Conservation (phyloP, 2,113 vertebrate genomes). For the Harpagus bidentatus region DNA sequence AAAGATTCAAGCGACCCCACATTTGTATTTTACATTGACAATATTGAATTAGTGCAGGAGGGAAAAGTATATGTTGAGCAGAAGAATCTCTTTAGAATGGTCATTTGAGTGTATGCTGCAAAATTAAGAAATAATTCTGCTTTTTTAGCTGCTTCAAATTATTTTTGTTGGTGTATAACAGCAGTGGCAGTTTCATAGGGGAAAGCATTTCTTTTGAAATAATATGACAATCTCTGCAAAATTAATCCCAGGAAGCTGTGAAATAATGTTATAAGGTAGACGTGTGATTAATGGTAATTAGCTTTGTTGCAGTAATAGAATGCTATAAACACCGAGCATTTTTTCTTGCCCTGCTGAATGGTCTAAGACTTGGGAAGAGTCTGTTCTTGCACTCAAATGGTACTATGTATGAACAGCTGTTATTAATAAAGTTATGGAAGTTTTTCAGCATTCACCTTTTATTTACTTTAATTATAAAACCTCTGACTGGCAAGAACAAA, state of each 20-base stretch:
- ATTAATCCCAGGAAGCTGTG: slow-evolving; percentile 11
- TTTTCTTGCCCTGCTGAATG: not conserved
- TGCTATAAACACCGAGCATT: not conserved
- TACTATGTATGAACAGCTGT: slow-evolving; percentile 14
- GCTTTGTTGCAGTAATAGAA: not conserved
- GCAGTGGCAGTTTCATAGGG: not conserved
- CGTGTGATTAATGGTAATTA: not conserved
- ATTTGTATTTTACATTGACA: not conserved
- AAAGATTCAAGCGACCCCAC: not conserved
- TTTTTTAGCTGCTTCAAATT: not conserved
- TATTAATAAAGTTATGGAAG: slow-evolving; percentile 27
- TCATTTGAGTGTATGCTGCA: not conserved
- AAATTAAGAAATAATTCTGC: slow-evolving; percentile 26
- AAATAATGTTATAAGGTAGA: slow-evolving; percentile 14
- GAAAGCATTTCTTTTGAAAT: not conserved
- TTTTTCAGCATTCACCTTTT: not conserved
- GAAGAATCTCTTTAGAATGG: not conserved
- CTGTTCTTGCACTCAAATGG: not conserved
- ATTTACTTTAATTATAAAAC: slow-evolving; percentile 18
- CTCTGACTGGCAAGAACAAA: not conserved
- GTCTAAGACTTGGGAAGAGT: not conserved
- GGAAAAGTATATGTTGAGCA: not conserved
- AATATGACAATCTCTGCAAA: not conserved
- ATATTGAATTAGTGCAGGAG: not conserved
- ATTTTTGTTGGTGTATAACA: not conserved